Evolutionary conservation across 2,888 invertebrate species (phyloP).

Genomic region (Lasioglossum figueresi): DNA sequence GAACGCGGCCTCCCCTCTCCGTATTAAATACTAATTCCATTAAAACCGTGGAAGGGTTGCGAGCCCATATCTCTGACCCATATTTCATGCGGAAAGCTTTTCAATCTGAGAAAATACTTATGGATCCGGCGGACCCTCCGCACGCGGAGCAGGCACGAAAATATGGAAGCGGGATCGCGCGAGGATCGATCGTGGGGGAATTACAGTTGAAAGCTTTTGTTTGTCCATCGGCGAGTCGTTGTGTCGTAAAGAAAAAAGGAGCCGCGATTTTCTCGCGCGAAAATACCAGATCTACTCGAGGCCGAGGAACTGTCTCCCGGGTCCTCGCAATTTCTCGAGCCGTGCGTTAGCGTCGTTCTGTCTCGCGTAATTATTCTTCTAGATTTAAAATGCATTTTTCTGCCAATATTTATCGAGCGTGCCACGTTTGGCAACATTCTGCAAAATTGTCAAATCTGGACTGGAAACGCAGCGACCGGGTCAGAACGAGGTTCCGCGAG

Average conservation of each 20-base stretch:
- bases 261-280: not conserved
- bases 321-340: not conserved
- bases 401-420: not conserved
- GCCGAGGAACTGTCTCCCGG: not conserved
- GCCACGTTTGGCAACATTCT: not conserved
- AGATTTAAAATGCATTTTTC: not conserved
- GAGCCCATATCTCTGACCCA: slow-evolving; percentile 81
- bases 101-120: slow-evolving; percentile 78
- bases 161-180: slow-evolving; percentile 64
- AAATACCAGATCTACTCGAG: not conserved
- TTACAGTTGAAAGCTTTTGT: slow-evolving; percentile 71
- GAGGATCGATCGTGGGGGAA: slow-evolving; percentile 65
- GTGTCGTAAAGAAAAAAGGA: slow-evolving; percentile 6
- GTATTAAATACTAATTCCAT: slow-evolving; percentile 84
- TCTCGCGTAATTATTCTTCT: not conserved
- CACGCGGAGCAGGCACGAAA: slow-evolving; percentile 61
- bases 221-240: slow-evolving; percentile 58
- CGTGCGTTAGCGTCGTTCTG: not conserved
- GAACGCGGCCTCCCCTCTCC: slow-evolving; percentile 54
- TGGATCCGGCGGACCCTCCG: slow-evolving; percentile 61
- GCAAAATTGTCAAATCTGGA: not conserved
- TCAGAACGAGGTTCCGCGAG: not conserved
- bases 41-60: slow-evolving; percentile 83
- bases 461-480: not conserved
- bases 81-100: slow-evolving; percentile 83